These are phyloP conservation scores for Muscicapa comitata DNA, from an alignment of 2,797 vertebrate species.

Conservation along the genomic window DNA sequence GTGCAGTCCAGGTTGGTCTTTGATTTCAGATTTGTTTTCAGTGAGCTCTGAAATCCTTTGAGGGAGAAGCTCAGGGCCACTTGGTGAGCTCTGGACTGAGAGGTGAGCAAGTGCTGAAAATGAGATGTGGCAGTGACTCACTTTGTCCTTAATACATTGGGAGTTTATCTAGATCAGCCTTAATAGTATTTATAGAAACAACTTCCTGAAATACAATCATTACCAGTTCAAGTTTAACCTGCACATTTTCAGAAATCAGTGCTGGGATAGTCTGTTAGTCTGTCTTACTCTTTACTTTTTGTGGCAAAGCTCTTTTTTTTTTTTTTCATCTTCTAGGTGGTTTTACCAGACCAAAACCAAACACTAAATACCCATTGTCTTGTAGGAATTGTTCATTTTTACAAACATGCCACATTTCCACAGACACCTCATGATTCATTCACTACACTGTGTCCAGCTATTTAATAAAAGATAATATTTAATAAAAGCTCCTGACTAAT, in stretches of 20 bases:
- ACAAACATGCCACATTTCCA: neutral
- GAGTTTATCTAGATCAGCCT: neutral
- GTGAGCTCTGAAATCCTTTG: neutral
- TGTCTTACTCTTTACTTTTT: neutral
- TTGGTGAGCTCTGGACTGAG: neutral
- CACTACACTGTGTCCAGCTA: neutral
- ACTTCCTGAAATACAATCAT: neutral
- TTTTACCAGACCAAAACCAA: neutral
- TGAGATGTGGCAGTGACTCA: neutral
- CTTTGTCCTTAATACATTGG: neutral
- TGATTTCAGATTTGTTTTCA: neutral
- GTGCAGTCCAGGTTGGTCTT: neutral
- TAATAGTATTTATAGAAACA: neutral
- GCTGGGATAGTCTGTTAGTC: neutral
- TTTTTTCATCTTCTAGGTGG: neutral
- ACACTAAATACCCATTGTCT: fast-evolving
- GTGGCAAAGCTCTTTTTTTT: neutral
- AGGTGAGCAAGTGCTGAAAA: neutral
- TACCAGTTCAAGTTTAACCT: neutral
- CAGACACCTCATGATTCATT: neutral
- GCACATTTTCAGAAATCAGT: neutral
- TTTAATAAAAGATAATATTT: neutral
- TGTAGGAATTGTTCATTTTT: neutral
- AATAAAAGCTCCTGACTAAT: neutral
- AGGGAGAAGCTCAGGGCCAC: neutral